phyloP scores from a whole-genome alignment of 2,797 vertebrate genomes.

The Garrulus glandarius region DNA sequence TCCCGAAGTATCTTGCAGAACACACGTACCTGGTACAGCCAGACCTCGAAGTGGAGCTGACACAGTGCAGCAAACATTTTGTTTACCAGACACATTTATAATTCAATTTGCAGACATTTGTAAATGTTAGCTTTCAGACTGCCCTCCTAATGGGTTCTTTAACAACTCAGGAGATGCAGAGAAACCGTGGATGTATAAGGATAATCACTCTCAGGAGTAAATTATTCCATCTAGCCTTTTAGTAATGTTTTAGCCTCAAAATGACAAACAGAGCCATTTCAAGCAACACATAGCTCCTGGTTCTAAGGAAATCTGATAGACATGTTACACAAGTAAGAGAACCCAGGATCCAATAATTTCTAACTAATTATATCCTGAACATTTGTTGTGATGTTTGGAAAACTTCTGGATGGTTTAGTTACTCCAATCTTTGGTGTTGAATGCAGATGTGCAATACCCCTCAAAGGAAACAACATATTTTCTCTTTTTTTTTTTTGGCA shows the following conservation, averaged over 20 bases:
- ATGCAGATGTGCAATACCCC: background rate
- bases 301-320: background rate
- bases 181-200: conserved; percentile 36
- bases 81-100: conserved; percentile 43
- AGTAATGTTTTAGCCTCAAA: conserved; percentile 19
- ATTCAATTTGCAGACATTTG: conserved; percentile 65
- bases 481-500: background rate
- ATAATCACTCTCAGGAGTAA: conserved; percentile 49
- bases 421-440: background rate
- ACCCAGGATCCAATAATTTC: background rate
- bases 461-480: background rate
- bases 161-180: conserved; percentile 57
- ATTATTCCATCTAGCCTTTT: conserved; percentile 25
- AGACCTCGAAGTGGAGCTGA: background rate
- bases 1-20: background rate
- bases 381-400: background rate
- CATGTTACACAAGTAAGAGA: background rate
- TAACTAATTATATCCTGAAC: background rate
- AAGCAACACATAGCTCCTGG: background rate
- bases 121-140: conserved; percentile 61
- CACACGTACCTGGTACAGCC: background rate
- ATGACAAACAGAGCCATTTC: background rate
- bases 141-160: conserved; percentile 45
- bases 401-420: background rate
- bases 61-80: background rate